Percentiles rank a stretch among this genome's conserved stretches.
These are phyloP conservation scores for Zingel zingel DNA, from an alignment of 2,113 vertebrate genomes.

Conservation along the genomic window DNA sequence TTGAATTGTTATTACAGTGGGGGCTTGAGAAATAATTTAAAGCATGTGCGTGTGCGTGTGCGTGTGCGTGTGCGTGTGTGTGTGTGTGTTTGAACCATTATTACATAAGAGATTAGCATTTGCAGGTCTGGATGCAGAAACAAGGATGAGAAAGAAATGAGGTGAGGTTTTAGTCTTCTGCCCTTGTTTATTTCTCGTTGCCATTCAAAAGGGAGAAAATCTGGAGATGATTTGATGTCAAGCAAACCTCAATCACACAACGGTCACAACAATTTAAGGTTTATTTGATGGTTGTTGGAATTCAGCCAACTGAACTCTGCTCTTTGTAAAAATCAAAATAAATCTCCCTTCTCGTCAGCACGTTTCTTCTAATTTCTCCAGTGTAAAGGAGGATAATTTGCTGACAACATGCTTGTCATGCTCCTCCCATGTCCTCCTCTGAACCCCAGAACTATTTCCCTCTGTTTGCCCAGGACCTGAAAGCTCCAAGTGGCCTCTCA, in stretches of 20 bases:
- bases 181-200: slow-evolving; percentile 12
- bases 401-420: slow-evolving; percentile 10
- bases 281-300: slow-evolving; percentile 26
- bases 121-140: slow-evolving; percentile 34
- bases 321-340: not conserved
- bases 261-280: not conserved
- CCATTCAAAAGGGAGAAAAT: slow-evolving; percentile 17
- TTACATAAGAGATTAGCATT: slow-evolving; percentile 59
- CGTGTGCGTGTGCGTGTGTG: slow-evolving; percentile 21
- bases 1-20: slow-evolving; percentile 52
- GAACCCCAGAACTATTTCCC: slow-evolving; percentile 35
- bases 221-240: slow-evolving; percentile 50
- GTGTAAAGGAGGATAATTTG: slow-evolving; percentile 10
- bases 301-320: slow-evolving; percentile 31
- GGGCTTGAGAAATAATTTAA: slow-evolving; percentile 66
- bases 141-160: slow-evolving; percentile 36
- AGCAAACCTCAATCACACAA: slow-evolving; percentile 28
- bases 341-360: not conserved
- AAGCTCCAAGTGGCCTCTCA: slow-evolving; percentile 37
- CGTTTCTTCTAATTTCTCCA: slow-evolving; percentile 17
- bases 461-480: not conserved
- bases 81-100: slow-evolving; percentile 6
- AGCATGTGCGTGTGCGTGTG: slow-evolving; percentile 21
- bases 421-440: slow-evolving; percentile 47
- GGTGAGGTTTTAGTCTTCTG: slow-evolving; percentile 35